A percentile compares a stretch with the other conserved stretches of the same genome.
Conservation (phyloP, 2,797 vertebrate species). For the Typhlichthys eigenmanni region DNA sequence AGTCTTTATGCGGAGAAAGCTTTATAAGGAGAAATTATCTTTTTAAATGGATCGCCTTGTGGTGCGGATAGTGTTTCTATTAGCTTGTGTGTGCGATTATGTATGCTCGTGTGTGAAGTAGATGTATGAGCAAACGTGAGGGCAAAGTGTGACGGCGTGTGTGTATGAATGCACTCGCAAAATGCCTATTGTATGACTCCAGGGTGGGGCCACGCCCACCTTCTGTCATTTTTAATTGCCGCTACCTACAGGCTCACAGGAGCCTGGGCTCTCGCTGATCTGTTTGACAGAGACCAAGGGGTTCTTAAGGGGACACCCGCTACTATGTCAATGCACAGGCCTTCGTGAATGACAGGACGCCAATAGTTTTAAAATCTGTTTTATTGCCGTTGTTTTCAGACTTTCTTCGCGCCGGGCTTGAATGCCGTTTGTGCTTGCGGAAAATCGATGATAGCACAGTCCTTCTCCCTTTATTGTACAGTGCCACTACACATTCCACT, state of each 20-base stretch:
- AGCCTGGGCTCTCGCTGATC: conserved; percentile 54
- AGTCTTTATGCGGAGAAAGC: conserved; percentile 84
- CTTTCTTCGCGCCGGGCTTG: conserved; percentile 41
- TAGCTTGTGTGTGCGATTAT: conserved; percentile 64
- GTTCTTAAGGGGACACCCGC: conserved; percentile 57
- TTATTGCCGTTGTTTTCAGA: conserved; percentile 36
- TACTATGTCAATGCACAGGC: conserved; percentile 55
- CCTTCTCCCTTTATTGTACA: conserved; percentile 73
- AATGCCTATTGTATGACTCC: conserved; percentile 64
- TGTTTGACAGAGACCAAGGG: conserved; percentile 69
- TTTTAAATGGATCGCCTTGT: conserved; percentile 82
- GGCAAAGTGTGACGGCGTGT: conserved; percentile 7
- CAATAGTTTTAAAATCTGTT: conserved; percentile 40
- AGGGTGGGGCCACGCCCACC: conserved; percentile 55
- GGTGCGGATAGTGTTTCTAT: conserved; percentile 78
- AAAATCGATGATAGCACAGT: conserved; percentile 64
- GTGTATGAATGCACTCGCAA: conserved; percentile 27
- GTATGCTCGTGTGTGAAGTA: conserved; percentile 46
- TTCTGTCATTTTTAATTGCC: conserved; percentile 56
- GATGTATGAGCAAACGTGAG: conserved; percentile 30
- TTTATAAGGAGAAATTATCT: conserved; percentile 83
- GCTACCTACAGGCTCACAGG: conserved; percentile 46
- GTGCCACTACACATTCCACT: conserved; percentile 76
- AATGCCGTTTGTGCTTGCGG: conserved; percentile 56
- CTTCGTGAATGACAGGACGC: conserved; percentile 50